A percentile compares a stretch with the other conserved stretches of the same genome.
These are phyloP conservation scores for Elysia crispata DNA, from an alignment of 2,888 invertebrate species.

Conservation along the genomic window DNA sequence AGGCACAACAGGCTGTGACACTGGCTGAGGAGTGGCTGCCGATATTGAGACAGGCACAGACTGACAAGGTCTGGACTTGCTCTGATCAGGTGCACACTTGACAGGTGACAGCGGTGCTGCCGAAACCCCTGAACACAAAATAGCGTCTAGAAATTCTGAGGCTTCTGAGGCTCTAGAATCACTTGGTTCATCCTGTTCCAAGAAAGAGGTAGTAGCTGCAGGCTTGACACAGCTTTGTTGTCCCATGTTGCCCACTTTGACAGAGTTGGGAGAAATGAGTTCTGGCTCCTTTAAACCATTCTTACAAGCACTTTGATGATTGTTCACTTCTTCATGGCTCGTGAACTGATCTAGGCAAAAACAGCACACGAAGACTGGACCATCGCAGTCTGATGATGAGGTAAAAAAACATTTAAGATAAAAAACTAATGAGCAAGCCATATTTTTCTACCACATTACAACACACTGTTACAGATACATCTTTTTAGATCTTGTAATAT, in stretches of 20 bases:
- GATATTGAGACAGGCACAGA: not conserved
- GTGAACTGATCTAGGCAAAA: conserved; percentile 46
- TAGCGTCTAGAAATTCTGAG: not conserved
- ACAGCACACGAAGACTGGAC: conserved; percentile 48
- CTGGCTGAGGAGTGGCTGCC: not conserved
- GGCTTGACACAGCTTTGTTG: too few species aligned
- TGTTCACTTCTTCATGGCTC: conserved; percentile 41
- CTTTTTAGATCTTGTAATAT: too few species aligned
- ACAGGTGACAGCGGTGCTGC: not conserved
- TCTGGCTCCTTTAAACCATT: not conserved
- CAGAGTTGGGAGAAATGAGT: not conserved
- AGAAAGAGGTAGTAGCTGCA: too few species aligned
- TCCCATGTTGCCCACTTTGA: not conserved
- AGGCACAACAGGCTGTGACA: not conserved
- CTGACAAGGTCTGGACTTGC: not conserved
- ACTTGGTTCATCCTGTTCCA: too few species aligned
- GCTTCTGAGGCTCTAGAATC: not conserved
- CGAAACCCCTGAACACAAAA: not conserved
- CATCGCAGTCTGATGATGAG: conserved; percentile 40
- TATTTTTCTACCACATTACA: too few species aligned
- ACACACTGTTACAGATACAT: too few species aligned
- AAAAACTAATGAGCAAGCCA: not conserved
- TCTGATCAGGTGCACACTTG: not conserved
- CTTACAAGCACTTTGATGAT: conserved; percentile 38
- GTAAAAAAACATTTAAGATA: conserved; percentile 7